A percentile compares a stretch with the other conserved stretches of the same genome.
These are phyloP conservation scores for Athene cunicularia DNA, from an alignment of 2,113 vertebrate genomes.

Conservation along the genomic window DNA sequence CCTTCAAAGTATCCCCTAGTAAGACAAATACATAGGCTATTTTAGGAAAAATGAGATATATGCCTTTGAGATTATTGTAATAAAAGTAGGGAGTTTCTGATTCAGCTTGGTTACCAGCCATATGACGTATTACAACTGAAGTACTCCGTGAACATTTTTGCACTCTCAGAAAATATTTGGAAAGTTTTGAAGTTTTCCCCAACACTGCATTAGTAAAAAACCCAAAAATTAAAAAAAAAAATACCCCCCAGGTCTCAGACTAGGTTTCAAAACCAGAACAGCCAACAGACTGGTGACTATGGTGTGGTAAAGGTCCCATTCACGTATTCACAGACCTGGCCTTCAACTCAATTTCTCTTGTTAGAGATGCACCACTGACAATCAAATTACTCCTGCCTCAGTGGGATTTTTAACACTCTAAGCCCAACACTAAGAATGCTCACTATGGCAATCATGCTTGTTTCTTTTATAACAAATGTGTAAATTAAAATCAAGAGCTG, in stretches of 20 bases:
- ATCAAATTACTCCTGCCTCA: neutral
- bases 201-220: neutral
- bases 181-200: neutral
- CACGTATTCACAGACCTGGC: neutral
- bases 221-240: neutral
- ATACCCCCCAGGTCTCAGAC: neutral
- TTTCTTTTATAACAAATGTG: neutral
- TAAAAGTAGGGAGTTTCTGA: neutral
- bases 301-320: neutral
- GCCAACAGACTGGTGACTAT: neutral
- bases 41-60: neutral
- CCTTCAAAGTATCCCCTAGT: neutral
- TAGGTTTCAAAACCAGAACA: neutral
- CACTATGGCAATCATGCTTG: neutral
- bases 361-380: neutral
- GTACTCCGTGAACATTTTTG: neutral
- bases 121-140: neutral
- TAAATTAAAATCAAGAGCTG: neutral
- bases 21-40: neutral
- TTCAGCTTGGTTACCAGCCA: neutral
- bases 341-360: neutral
- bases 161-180: neutral
- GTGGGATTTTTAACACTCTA: neutral
- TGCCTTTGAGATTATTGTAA: neutral
- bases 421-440: rapidly evolving